phyloP scores from a whole-genome alignment of 2,797 vertebrate species.

The Lagodon rhomboides region DNA sequence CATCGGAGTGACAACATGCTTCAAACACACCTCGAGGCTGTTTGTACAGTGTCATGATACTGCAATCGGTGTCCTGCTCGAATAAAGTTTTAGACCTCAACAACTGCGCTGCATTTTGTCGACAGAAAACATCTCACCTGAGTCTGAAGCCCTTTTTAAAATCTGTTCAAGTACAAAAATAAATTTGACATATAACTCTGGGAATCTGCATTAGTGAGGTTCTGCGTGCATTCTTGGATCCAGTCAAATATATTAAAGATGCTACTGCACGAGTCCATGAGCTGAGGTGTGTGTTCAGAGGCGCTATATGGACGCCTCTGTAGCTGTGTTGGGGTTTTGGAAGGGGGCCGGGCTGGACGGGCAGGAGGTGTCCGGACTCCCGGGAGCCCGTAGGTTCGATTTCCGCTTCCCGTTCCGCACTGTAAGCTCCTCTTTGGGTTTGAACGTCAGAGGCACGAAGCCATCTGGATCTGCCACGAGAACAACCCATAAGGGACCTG shows the following conservation, averaged over 20 bases:
- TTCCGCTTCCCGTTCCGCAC: constrained; percentile 89
- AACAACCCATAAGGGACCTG: constrained; percentile 93
- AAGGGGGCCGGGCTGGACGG: constrained; percentile 71
- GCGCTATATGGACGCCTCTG: constrained; percentile 52
- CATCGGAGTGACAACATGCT: background rate
- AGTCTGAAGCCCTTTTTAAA: constrained; percentile 44
- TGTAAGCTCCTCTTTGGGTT: constrained; percentile 87
- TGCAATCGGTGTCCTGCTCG: background rate
- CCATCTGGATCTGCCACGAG: constrained; percentile 92
- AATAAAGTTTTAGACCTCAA: background rate
- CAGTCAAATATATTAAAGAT: background rate
- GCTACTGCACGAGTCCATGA: background rate
- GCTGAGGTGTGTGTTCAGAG: background rate
- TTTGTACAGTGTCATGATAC: background rate
- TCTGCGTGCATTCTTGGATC: constrained; percentile 2
- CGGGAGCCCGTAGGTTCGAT: constrained; percentile 58
- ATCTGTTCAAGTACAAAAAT: constrained; percentile 46
- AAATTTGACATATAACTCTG: background rate
- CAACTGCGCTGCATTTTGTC: constrained; percentile 5
- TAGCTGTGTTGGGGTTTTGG: constrained; percentile 37
- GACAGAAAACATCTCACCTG: constrained; percentile 11
- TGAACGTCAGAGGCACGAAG: constrained; percentile 92
- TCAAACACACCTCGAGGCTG: background rate
- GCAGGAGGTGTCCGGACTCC: constrained; percentile 68
- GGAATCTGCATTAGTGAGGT: background rate